These are phyloP conservation scores for Mastomys coucha DNA, from an alignment of 2,113 vertebrate species.

Conservation along the genomic window DNA sequence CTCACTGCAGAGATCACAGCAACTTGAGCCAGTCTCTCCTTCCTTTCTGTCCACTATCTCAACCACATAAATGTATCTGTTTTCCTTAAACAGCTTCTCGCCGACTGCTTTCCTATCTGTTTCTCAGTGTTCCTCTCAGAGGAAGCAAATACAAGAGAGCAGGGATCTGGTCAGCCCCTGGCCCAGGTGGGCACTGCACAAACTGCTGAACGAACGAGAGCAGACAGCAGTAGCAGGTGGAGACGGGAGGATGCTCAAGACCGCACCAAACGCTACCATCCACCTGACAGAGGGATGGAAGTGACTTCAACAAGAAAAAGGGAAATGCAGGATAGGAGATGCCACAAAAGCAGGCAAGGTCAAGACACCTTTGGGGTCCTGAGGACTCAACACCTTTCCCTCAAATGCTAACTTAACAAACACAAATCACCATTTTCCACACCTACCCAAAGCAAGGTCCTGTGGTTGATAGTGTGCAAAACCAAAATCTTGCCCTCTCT, in stretches of 20 bases:
- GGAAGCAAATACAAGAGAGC: accelerated
- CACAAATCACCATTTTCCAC: neutral
- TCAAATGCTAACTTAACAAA: neutral
- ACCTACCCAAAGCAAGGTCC: neutral
- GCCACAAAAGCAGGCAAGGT: neutral
- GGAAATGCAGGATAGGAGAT: neutral
- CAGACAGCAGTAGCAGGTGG: neutral
- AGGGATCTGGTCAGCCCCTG: neutral
- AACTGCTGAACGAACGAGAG: neutral
- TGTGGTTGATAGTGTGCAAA: neutral
- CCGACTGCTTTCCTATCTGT: neutral
- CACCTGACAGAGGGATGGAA: neutral
- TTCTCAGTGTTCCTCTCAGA: neutral
- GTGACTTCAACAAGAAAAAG: neutral
- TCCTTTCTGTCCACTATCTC: neutral
- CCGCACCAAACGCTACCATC: neutral
- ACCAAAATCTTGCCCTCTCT: neutral
- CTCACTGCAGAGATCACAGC: neutral
- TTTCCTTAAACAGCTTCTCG: neutral
- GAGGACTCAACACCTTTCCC: neutral
- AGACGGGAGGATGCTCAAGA: neutral
- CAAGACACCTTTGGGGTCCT: neutral
- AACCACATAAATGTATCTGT: neutral
- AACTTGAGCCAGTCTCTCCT: neutral
- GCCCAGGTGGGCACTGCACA: neutral